Evolutionary conservation across 2,888 invertebrate genomes (phyloP), one percentile per base, ranked within the genome.

Genomic region (Balanococcus diminutus): DNA sequence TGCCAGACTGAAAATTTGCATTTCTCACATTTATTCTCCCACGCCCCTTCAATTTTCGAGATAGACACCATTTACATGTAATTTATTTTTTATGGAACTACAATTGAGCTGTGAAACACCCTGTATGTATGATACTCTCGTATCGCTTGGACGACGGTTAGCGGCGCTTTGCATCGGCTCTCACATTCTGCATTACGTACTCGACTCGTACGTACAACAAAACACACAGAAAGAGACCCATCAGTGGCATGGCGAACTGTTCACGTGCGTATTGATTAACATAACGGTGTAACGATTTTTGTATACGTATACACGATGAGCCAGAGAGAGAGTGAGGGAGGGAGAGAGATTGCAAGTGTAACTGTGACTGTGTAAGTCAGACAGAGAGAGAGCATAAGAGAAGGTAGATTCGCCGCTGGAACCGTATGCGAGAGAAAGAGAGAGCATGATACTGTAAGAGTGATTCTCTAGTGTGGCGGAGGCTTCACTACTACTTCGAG

Each of bases 231-330:
- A 46, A 46, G 46, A 46, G 46, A 46, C 25, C 28, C 67, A 19
- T 36, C 36, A 79, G 36, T 6, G 19, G 36, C 11, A 31, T 16
- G 28, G 16, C 67, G 67, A 16, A 28, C 67, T 25, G 28, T 36
- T 79, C 75, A 79, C 36, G 36, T 36, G 75, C 36, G 75, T 72
- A 72, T 72, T 72, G 72, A 72, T 72, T 72, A 72, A 72, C 72
- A 72, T 72, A 72, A 72, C 28, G 32, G 31, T 32, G 72, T 72
- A 72, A 72, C 72, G 31, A 72, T 72, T 72, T 72, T 72, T 28
- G 72, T 61, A 9, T 46, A 46, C n/a, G n/a, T n/a, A 46, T 4
- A n/a, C n/a, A n/a, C 16, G n/a, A 11, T 46, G n/a, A 36, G 4
- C 4, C 36, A 36, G 46, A 46, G 46, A 46, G 46, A 14, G 46